Evolutionary conservation across 2,113 vertebrate species (phyloP), one percentile per base, ranked within the genome.

Genomic region (Hemiscyllium ocellatum): DNA sequence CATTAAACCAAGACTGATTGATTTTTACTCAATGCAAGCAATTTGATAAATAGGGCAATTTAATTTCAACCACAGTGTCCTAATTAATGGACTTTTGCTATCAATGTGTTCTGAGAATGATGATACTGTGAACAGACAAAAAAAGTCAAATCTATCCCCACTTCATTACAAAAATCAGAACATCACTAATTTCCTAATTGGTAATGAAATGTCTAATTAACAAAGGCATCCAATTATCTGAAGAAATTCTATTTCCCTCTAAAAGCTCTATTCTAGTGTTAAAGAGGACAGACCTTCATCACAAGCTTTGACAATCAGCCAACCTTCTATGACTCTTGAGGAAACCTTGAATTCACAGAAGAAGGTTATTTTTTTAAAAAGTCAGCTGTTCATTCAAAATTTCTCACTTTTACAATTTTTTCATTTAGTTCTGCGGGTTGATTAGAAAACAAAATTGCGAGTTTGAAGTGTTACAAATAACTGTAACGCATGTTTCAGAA

Each of bases 11-110:
- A 10, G 68, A 95, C 94, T 95, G 94, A 95, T 95, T 95, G 66
- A 95, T 95, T 95, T 93, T 72, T 72, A 33, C 37, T 95, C 69
- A 95, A 52, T 95, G 42, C 68, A 13, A 95, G 26, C 94, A 33
- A 95, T 95, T 95, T 95, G 94, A 95, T 70, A 95, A 95, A 95
- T 95, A 76, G 94, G 66, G 47, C 37, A 29, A 70, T 72, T 95
- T 52, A 26, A 76, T 95, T 95, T 95, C 69, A 26, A 95, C 94
- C 68, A 76, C 1, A 33, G 94, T 95, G 94, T 95, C 68, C 68
- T 69, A 95, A 95, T 95, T 95, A 72, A 95, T 72, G 69, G 91
- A 26, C 90, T 42, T 94, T 29, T 50, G 94, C 69, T 95, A 72
- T 20, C 94, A 95, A 95, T 52, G 69, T 50, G 37, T 52, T 76